Percentiles rank a stretch among this genome's conserved stretches.
phyloP scores from a whole-genome alignment of 2,113 vertebrate species.

The Tauraco erythrolophus region DNA sequence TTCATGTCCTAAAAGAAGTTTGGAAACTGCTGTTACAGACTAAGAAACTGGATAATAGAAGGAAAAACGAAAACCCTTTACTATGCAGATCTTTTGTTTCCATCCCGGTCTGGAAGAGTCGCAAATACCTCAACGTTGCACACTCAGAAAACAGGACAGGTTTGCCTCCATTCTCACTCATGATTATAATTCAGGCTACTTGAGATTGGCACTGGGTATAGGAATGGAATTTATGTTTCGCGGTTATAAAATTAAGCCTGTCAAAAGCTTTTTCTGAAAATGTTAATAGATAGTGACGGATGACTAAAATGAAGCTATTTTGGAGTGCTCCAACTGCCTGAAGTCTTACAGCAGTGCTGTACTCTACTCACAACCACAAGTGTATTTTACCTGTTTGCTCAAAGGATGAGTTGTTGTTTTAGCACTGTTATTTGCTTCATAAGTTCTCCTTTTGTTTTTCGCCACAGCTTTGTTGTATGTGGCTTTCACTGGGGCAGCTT shows the following conservation, averaged over 20 bases:
- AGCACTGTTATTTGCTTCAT: neutral
- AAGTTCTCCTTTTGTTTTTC: neutral
- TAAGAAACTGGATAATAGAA: neutral
- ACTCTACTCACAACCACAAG: neutral
- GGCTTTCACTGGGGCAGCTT: neutral
- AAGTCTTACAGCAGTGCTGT: neutral
- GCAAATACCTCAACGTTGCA: neutral
- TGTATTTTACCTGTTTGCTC: neutral
- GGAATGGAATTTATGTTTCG: neutral
- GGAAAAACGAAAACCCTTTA: neutral
- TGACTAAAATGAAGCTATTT: neutral
- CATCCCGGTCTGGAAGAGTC: neutral
- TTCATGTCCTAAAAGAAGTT: neutral
- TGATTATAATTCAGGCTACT: neutral
- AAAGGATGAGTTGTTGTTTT: neutral
- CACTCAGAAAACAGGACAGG: neutral
- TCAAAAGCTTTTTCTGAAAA: neutral
- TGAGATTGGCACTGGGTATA: neutral
- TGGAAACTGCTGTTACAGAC: neutral
- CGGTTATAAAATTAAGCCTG: neutral
- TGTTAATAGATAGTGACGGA: neutral
- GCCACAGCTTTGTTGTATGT: rapidly evolving
- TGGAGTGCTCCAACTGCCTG: neutral
- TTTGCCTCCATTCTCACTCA: neutral
- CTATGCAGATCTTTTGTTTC: neutral